Base-by-base conservation (phyloP, 2,888 invertebrate species). In the Apotomis betuletana region DNA sequence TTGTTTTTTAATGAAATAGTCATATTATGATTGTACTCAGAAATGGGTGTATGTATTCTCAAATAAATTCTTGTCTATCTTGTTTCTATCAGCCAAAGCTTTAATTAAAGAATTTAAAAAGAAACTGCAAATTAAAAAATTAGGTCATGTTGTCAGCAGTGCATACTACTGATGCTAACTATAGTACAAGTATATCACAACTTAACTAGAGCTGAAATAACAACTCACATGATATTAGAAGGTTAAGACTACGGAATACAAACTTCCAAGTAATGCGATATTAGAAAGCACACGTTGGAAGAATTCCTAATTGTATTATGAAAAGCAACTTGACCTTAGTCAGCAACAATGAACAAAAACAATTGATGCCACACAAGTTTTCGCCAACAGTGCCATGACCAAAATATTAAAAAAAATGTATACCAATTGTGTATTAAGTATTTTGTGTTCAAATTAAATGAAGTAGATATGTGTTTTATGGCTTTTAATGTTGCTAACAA, bases 401-500 rank as follows among this genome's bases (percentile, higher is more conserved):
- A 58, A 61, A n/a, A 13, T 52, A 15, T 27, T 51, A 36, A 13
- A 67, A 58, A 61, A 8, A 27, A 44, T 12, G 8, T 36, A 9
- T 44, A 38, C 5, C 38, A 27, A 61, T n/a, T 61, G 61, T 3
- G 13, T 49, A 4, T 27, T n/a, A 51, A 59, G 60, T 58, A 36
- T 44, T 58, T 72, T 52, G 9, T 58, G 58, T 38, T 27, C 62
- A 52, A 72, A 51, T 59, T 51, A 54, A 70, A 44, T 38, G 10
- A 67, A 51, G 63, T 9, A 46, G 6, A 67, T 12, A 57, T 58
- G 41, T 57, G 10, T 67, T 62, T 27, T 54, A 62, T 55, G 62
- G 27, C 38, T 57, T 61, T 54, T 51, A 58, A 59, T 63, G 63
- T 72, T 72, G 62, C 80, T 81, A 86, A 83, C 85, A 90, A 90